Evolutionary conservation across 2,113 vertebrate species (phyloP).

Genomic region (Helogale parvula): DNA sequence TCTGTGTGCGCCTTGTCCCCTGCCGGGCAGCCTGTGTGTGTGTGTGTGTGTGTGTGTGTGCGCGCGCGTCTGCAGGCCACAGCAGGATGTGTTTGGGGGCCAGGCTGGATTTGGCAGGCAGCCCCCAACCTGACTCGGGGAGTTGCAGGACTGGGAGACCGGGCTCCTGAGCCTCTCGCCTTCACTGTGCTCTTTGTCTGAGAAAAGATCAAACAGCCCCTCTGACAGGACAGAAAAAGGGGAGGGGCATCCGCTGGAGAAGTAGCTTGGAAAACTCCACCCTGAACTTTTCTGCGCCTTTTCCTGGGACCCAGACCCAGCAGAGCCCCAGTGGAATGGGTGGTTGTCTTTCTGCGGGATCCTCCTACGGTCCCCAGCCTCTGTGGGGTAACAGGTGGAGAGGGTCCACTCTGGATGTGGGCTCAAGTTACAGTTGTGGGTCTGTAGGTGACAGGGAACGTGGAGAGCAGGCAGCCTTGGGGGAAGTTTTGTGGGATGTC

Average conservation of each 20-base stretch:
- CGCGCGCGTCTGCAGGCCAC: too few relatives aligned
- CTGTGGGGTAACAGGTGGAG: neutral
- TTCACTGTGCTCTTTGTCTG: constrained; percentile 78
- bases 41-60: neutral
- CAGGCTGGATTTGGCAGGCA: constrained; percentile 80
- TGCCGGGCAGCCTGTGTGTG: neutral
- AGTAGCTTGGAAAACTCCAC: constrained; percentile 15
- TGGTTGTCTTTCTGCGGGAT: accelerated
- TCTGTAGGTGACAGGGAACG: neutral
- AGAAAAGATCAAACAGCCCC: constrained; percentile 82
- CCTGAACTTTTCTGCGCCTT: constrained; percentile 39
- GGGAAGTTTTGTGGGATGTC: neutral
- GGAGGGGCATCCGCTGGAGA: neutral
- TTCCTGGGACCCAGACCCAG: neutral
- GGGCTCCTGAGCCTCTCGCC: constrained; percentile 38
- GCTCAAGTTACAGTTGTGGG: neutral
- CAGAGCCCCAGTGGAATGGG: neutral
- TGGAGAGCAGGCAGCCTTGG: neutral
- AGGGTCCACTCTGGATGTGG: neutral
- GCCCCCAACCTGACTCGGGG: constrained; percentile 77
- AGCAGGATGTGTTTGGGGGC: neutral
- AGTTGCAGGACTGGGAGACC: neutral
- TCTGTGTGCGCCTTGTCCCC: neutral
- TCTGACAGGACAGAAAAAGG: constrained; percentile 36
- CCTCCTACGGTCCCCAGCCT: neutral